Percentiles rank a stretch among this genome's conserved stretches.
phyloP scores from a whole-genome alignment of 1,140 invertebrate genomes.

The Apocrypta bakeri region DNA sequence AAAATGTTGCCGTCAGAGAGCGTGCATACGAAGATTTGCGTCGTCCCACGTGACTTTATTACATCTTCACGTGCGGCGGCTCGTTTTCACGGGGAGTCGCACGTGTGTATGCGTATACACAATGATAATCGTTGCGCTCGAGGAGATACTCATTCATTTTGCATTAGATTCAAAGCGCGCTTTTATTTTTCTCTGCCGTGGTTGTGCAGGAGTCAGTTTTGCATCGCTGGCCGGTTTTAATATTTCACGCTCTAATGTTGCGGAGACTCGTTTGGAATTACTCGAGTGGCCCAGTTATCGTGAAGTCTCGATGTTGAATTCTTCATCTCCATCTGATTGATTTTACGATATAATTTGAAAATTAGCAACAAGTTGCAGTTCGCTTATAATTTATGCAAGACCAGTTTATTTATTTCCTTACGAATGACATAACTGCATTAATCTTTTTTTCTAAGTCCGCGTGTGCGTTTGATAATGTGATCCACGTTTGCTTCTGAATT shows the following conservation, averaged over 20 bases:
- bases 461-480: no score
- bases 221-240: background rate
- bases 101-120: background rate
- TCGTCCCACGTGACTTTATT: background rate
- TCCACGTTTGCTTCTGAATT: no score
- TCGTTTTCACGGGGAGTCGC: conserved; percentile 12
- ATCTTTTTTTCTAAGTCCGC: no score
- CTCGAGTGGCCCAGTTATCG: conserved; percentile 26
- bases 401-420: no score
- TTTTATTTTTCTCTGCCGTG: background rate
- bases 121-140: background rate
- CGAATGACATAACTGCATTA: no score
- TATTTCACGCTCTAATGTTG: no score
- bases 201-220: background rate
- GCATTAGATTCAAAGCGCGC: conserved; percentile 24
- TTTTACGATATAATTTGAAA: background rate
- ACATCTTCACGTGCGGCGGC: conserved; percentile 7
- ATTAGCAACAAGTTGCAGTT: background rate
- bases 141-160: conserved; percentile 34
- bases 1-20: background rate
- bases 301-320: background rate
- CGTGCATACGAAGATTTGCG: background rate
- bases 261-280: background rate
- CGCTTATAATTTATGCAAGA: background rate
- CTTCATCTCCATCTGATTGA: background rate